These are phyloP conservation scores for Dynastes grantii DNA, from an alignment of 2,888 invertebrate genomes.

Conservation along the genomic window DNA sequence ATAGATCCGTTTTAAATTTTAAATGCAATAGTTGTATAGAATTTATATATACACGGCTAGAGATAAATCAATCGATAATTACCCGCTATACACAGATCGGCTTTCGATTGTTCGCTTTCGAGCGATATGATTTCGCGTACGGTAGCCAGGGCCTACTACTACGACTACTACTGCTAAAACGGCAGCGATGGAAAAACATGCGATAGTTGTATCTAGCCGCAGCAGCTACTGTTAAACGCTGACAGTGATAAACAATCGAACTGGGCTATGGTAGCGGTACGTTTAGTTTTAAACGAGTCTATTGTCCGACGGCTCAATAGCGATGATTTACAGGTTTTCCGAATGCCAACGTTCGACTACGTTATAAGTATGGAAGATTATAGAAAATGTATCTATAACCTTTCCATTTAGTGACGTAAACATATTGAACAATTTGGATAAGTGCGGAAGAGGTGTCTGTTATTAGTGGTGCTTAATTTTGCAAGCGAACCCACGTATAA, in stretches of 20 bases:
- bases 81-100: not conserved
- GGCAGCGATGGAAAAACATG: not conserved
- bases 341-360: not conserved
- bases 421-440: too few species aligned
- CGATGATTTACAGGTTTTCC: slow-evolving; percentile 40
- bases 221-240: slow-evolving; percentile 11
- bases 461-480: too few species aligned
- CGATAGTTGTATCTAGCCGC: not conserved
- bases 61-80: slow-evolving; percentile 11
- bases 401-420: too few species aligned
- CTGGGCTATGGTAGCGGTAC: not conserved
- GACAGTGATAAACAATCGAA: slow-evolving; percentile 11
- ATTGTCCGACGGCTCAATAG: slow-evolving; percentile 25
- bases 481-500: too few species aligned
- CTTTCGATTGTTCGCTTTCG: slow-evolving; percentile 8
- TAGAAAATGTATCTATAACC: too few species aligned
- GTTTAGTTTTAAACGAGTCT: slow-evolving; percentile 34
- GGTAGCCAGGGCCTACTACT: slow-evolving; percentile 4
- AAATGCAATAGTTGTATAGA: too few species aligned
- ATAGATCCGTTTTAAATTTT: too few species aligned
- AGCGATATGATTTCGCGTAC: slow-evolving; percentile 4
- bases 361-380: too few species aligned
- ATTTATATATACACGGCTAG: not conserved
- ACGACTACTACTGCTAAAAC: slow-evolving; percentile 2
- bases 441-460: too few species aligned